These are phyloP conservation scores for Thunnus albacares DNA, from an alignment of 2,797 vertebrate genomes.

Conservation along the genomic window DNA sequence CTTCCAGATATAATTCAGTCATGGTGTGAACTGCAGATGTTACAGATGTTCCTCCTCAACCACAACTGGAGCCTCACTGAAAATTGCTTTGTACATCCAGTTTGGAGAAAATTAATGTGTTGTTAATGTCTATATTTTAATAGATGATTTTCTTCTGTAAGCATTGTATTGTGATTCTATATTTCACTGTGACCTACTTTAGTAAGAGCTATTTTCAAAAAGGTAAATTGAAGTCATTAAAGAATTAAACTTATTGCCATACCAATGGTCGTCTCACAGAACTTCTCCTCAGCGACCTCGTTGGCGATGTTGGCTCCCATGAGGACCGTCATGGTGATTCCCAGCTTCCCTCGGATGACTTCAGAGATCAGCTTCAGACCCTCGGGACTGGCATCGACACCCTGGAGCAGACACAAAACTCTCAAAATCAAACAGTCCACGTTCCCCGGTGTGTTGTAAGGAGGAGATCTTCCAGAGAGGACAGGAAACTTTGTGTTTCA, in stretches of 20 bases:
- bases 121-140: neutral
- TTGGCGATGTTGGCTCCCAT: slow-evolving; percentile 98
- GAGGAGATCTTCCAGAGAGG: neutral
- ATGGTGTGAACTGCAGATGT: no score
- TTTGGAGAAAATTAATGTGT: neutral
- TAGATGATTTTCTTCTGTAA: neutral
- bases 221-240: neutral
- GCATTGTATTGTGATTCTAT: neutral
- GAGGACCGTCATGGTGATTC: slow-evolving; percentile 93
- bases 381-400: slow-evolving; percentile 93
- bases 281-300: slow-evolving; percentile 96
- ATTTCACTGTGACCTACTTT: neutral
- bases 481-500: neutral
- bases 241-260: slow-evolving; percentile 42
- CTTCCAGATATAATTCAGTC: neutral
- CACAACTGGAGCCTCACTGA: neutral
- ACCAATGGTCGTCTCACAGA: slow-evolving; percentile 99
- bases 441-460: neutral
- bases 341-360: slow-evolving; percentile 90
- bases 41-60: neutral
- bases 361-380: slow-evolving; percentile 97
- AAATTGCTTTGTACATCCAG: neutral
- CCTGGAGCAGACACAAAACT: slow-evolving; percentile 79
- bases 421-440: neutral
- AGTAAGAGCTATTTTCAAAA: neutral